Evolutionary conservation across 2,113 vertebrate genomes (phyloP), one percentile per base, ranked within the genome.

Genomic region (Cyanistes caeruleus): DNA sequence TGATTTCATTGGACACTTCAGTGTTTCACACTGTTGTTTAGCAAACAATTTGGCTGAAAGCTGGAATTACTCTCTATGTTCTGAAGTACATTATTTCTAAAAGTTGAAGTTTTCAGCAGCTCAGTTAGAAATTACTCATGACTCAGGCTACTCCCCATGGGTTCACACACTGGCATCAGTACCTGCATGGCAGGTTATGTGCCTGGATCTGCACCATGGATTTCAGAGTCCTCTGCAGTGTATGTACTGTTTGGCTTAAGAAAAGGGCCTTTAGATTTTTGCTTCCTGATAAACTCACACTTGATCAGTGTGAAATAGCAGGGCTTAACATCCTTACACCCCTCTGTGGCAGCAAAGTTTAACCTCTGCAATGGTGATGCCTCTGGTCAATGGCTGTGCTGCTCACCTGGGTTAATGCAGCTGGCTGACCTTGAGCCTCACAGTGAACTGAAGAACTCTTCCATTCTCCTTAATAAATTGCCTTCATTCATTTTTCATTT

Each of bases 401-500:
- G 14, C n/a, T 39, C 0, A 0, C 56, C 44, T 11, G 55, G 24
- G 77, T 55, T 90, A 84, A 90, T 46, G 49, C 30, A 48, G n/a
- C 67, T 55, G 74, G 31, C 86, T 90, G 94, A 95, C 86, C 87
- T 56, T 9, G 17, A 87, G 78, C 73, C 25, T 51, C 23, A n/a
- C 33, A 33, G 46, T n/a, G 70, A 92, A 56, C 67, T 68, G 44
- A 39, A 60, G 49, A 93, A 74, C 48, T 74, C 73, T 76, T 52
- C 58, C n/a, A 53, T 35, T 52, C 62, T 77, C 75, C 85, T 49
- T 72, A 17, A 90, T 92, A 96, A 96, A 83, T 49, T 84, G 83
- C 64, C 92, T 80, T 97, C 86, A 92, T 98, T 86, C 93, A 98
- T 98, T 97, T 98, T 98, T 98, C 94, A 98, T 98, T 84, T 87